Evolutionary conservation across 1,140 invertebrate genomes (phyloP), one percentile per base, ranked within the genome.

Genomic region (Drosophila sproati): DNA sequence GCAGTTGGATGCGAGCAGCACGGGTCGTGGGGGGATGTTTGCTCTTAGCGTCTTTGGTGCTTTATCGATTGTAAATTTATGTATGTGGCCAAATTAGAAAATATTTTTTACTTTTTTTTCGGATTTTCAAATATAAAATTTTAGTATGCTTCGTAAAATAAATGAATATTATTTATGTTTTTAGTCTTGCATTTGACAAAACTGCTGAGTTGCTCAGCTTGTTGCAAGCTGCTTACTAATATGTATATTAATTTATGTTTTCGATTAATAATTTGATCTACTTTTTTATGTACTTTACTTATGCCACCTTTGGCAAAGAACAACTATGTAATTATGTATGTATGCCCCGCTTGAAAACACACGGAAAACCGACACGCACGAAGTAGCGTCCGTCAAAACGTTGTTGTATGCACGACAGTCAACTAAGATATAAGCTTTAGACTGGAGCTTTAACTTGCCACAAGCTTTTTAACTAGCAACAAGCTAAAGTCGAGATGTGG

Each of bases 361-460:
- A 66, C 51, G 34, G 35, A 48, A 70, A 62, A 68, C 66, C 72
- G 72, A 74, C 71, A 69, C 71, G 72, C 66, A 70, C 66, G 31
- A 57, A 20, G 3, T 34, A 69, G 12, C 64, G 71, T 69, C 64
- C 71, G 64, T 28, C 35, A 32, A 45, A 55, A 57, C 72, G 66
- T 73, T 73, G 64, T 73, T 73, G 66, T 62, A 74, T 62, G 35
- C 28, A 62, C 72, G 67, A 74, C 37, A 56, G 51, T 74, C 51
- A 29, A 74, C 43, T 10, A 31, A 63, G 60, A 52, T 75, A 63
- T 71, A 64, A 75, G 54, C 54, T 59, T 75, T 73, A 56, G 70
- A 60, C 39, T 60, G 39, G 61, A 85, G 78, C 78, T 85, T 85
- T 78, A 76, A 52, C 81, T 79, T 82, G 80, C 80, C 62, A 82